Evolutionary conservation across 2,888 invertebrate species (phyloP).

Genomic region (Aethes cnicana): DNA sequence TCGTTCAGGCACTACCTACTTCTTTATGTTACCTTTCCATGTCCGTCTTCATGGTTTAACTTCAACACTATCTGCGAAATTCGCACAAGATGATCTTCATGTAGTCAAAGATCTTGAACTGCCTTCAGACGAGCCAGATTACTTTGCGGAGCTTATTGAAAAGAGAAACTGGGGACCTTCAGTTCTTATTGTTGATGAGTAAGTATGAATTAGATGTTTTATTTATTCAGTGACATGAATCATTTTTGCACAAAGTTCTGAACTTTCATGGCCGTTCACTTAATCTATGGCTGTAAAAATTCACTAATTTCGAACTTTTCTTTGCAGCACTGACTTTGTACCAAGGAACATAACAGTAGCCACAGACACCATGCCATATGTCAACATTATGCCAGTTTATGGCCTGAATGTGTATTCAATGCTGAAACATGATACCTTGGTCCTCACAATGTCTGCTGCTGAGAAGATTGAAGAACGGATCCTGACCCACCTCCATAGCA

Average conservation of each 20-base stretch:
- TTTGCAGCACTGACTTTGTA: constrained; percentile 90
- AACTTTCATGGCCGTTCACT: too few species aligned
- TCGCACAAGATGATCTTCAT: constrained; percentile 97
- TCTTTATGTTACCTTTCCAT: constrained; percentile 95
- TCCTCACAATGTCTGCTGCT: constrained; percentile 92
- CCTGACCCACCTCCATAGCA: constrained; percentile 85
- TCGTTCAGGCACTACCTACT: constrained; percentile 93
- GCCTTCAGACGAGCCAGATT: constrained; percentile 90
- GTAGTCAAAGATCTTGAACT: constrained; percentile 93
- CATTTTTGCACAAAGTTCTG: too few species aligned
- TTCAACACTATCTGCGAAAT: constrained; percentile 92
- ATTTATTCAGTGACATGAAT: background rate
- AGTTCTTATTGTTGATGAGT: constrained; percentile 95
- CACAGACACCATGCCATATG: constrained; percentile 88
- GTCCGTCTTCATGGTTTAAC: constrained; percentile 90
- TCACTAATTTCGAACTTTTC: constrained; percentile 30
- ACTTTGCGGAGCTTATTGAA: constrained; percentile 89
- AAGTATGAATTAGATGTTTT: constrained; percentile 61
- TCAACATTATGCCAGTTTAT: constrained; percentile 97
- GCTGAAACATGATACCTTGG: constrained; percentile 96
- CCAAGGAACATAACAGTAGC: constrained; percentile 94
- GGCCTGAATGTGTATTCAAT: constrained; percentile 98
- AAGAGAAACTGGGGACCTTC: constrained; percentile 97
- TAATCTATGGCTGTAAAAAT: too few species aligned
- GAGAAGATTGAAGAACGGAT: constrained; percentile 92